A percentile compares a stretch with the other conserved stretches of the same genome.
These are phyloP conservation scores for Kryphioiulus occultus DNA, from an alignment of 2,888 invertebrate genomes.

Conservation along the genomic window DNA sequence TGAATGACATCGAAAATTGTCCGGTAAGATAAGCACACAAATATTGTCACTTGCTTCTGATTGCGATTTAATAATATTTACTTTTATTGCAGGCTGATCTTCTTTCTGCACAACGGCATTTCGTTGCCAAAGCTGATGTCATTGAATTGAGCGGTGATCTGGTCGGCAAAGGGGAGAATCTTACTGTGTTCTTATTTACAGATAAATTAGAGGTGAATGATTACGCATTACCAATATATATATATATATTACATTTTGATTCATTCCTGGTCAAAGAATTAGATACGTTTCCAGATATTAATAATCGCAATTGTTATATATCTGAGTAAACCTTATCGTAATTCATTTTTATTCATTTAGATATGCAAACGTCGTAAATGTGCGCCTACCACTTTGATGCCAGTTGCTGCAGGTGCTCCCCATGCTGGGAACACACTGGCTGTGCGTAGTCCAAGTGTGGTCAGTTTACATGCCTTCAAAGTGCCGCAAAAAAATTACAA, in stretches of 20 bases:
- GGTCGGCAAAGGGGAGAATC: slow-evolving; percentile 83
- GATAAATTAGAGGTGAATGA: slow-evolving; percentile 85
- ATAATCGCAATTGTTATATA: not conserved
- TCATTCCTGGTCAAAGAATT: too few species aligned
- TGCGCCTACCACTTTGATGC: slow-evolving; percentile 55
- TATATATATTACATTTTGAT: too few species aligned
- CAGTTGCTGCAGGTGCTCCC: not conserved
- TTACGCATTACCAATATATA: not conserved
- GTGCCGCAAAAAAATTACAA: slow-evolving; percentile 78
- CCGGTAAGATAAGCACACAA: slow-evolving; percentile 69
- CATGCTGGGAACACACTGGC: not conserved
- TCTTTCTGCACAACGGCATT: slow-evolving; percentile 90
- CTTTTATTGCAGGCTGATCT: slow-evolving; percentile 74
- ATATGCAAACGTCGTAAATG: slow-evolving; percentile 67
- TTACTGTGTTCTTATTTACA: slow-evolving; percentile 91
- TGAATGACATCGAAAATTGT: slow-evolving; percentile 97
- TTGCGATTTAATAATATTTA: not conserved
- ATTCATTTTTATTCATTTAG: slow-evolving; percentile 58
- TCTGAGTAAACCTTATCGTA: not conserved
- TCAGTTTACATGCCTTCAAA: slow-evolving; percentile 55
- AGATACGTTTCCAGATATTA: too few species aligned
- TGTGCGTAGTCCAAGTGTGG: slow-evolving; percentile 68
- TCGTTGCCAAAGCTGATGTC: slow-evolving; percentile 87
- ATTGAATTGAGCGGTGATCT: slow-evolving; percentile 78
- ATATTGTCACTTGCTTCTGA: not conserved